Evolutionary conservation across 2,888 invertebrate species (phyloP), one percentile per base, ranked within the genome.

Genomic region (Ormyrus rosae): DNA sequence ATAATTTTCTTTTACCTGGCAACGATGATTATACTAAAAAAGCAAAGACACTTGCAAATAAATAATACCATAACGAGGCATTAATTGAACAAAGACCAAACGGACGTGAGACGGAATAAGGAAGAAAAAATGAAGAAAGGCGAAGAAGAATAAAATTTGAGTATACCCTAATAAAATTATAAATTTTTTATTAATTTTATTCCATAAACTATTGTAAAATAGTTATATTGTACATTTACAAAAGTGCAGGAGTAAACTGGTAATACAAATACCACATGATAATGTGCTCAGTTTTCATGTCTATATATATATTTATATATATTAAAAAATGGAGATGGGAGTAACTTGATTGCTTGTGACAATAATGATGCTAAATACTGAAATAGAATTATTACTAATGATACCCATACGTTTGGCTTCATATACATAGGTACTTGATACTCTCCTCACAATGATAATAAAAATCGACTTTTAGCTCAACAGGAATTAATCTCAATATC

Each of bases 141-240:
- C 34, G 34, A 34, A 34, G 34, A 34, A 34, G 34, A 34, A 34
- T 34, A 34, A 34, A 34, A 34, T 34, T 34, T 34, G 34, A 34
- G 34, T 34, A 34, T 48, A 73, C 4, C 11, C 56, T 5, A 45
- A 11, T 75, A 75, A 65, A 75, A 75, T 75, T 76, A 76, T 76
- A 70, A 76, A 70, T 11, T 61, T 63, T 70, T 76, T 69, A 69
- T 76, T 76, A 53, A 10, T 85, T 86, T 87, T 86, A 82, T 85
- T 86, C 85, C 85, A 88, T 84, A 88, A 88, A 88, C 88, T 88
- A 88, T 88, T 87, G 85, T 87, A 86, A 88, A 88, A 85, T 85
- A 88, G 86, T 86, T 88, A 86, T 84, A 84, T 87, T 85, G 81
- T 86, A 86, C 85, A 87, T 85, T 73, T 85, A 85, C 63, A 83